These are phyloP conservation scores for Tapirus terrestris DNA, from an alignment of 2,113 vertebrate species.

Conservation along the genomic window DNA sequence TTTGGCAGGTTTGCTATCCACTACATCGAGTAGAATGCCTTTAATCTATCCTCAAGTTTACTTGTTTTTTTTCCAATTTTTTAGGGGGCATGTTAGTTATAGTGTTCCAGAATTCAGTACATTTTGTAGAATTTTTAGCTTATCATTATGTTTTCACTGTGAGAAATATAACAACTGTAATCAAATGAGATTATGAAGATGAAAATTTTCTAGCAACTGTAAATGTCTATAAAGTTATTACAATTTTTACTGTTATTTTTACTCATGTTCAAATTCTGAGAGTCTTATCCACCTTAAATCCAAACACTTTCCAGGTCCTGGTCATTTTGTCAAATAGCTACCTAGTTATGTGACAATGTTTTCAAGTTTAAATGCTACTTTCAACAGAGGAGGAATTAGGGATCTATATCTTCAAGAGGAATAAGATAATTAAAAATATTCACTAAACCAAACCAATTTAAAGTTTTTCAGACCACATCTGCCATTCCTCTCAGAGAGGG, in stretches of 20 bases:
- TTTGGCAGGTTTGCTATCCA: constrained; percentile 29
- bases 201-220: constrained; percentile 28
- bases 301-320: not conserved
- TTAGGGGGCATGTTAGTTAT: not conserved
- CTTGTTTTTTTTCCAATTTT: not conserved
- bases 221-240: constrained; percentile 37
- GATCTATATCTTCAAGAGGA: not conserved
- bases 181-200: constrained; percentile 53
- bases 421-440: constrained; percentile 6
- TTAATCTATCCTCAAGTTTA: not conserved
- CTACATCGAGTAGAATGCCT: not conserved
- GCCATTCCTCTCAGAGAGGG: not conserved
- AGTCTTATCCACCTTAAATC: not conserved
- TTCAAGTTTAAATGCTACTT: constrained; percentile 47
- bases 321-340: not conserved
- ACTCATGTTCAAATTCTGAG: not conserved
- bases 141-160: constrained; percentile 9
- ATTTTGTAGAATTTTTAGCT: constrained; percentile 1
- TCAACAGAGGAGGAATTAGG: not conserved
- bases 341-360: not conserved
- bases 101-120: not conserved
- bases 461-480: not conserved
- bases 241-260: constrained; percentile 32
- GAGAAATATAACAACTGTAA: constrained; percentile 26
- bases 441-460: not conserved